Evolutionary conservation across 2,888 invertebrate genomes (phyloP), one percentile per base, ranked within the genome.

Genomic region (Sarcophaga rosellei): DNA sequence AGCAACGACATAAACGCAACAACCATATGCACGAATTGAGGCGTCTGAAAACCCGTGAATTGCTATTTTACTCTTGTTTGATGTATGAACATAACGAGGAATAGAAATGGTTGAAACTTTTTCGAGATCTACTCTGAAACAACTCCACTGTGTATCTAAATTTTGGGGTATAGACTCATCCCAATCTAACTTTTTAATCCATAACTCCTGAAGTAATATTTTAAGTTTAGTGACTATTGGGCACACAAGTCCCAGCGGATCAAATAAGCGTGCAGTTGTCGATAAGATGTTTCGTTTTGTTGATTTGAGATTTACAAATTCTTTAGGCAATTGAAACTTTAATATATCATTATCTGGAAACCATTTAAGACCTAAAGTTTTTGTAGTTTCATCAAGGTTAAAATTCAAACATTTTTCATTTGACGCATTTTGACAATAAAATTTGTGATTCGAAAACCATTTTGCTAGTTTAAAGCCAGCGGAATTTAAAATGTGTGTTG

Each of bases 11-110:
- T 87, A 85, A 47, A 86, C 62, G 25, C 82, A 86, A 62, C 86
- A 84, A 12, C 84, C 87, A 81, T 80, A 85, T 47, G 86, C 87
- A 59, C 73, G 80, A 23, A 68, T 65, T 20, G 81, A 81, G 20
- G 82, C 84, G 59, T 87, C 84, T 0, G 81, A 61, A 61, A 85
- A 85, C 20, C 86, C 84, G 73, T 87, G 83, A 44, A 84, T 59
- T 70, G 84, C 63, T 1, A 76, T 59, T 57, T 80, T 83, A n/a
- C 75, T 69, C 17, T 66, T 65, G n/a, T 25, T 45, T 35, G 57
- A 87, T 70, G 44, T 65, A 47, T 47, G 15, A 47, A 15, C 47
- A 15, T 47, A 47, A 15, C 15, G 47, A 15, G 47, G 15, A 47
- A 47, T 47, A 17, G 15, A 53, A 53, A 15, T 17, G 4, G 47